phyloP scores from a whole-genome alignment of 2,113 vertebrate genomes.

The Verasper variegatus region DNA sequence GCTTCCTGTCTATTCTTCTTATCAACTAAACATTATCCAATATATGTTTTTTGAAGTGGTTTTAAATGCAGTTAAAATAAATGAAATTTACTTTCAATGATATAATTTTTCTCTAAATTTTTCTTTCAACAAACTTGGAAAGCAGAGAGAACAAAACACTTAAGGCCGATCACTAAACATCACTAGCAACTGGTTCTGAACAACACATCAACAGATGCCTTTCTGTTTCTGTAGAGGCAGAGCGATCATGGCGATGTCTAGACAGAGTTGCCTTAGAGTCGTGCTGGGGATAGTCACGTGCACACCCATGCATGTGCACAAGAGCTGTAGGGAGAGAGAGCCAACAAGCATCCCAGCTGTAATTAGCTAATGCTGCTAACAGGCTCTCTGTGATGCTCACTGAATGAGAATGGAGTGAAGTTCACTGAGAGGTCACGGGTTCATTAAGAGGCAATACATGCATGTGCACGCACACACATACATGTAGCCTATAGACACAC shows the following conservation, averaged over 20 bases:
- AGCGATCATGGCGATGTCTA: constrained; percentile 31
- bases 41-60: background rate
- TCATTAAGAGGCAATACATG: constrained; percentile 21
- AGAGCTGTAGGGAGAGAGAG: constrained; percentile 15
- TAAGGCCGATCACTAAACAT: background rate
- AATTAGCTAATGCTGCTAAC: constrained; percentile 64
- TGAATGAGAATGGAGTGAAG: constrained; percentile 55
- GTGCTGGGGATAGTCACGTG: constrained; percentile 7
- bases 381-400: constrained; percentile 24
- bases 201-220: constrained; percentile 15
- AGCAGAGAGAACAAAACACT: background rate
- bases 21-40: background rate
- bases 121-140: background rate
- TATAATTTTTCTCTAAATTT: background rate
- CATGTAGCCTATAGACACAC: background rate
- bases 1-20: background rate
- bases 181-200: background rate
- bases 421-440: constrained; percentile 62
- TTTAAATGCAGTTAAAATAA: background rate
- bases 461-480: background rate
- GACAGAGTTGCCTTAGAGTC: constrained; percentile 55
- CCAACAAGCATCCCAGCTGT: constrained; percentile 52
- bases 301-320: constrained; percentile 22
- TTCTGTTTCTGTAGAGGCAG: constrained; percentile 33
- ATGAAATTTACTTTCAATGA: background rate